Base-by-base conservation (phyloP, 35 echinoderm and acorn worm species). In the Diadema setosum region DNA sequence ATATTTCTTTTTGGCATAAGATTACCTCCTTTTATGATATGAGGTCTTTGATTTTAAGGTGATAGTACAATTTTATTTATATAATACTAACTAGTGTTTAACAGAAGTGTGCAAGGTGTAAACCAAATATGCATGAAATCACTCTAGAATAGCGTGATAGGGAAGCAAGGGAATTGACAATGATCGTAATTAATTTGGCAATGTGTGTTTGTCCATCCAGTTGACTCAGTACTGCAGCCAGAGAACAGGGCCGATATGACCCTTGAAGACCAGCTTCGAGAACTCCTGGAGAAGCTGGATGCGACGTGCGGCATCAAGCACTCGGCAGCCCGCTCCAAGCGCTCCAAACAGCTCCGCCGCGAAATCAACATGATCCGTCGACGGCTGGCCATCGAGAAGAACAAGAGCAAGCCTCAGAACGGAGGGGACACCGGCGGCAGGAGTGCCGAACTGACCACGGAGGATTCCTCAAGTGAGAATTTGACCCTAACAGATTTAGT, bases 341-440 rank as follows among this genome's bases (percentile, higher is more conserved):
- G 96, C 24, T 74, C 93, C 61, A 99, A 95, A 78, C 96, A 99
- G 70, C 92, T 99, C 16, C 76, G 83, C 15, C 75, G 90, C 29
- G 96, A 99, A 83, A 99, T 99, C 76, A 99, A 99, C 63, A 32
- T 84, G 16, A 99, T 99, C 26, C 81, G 96, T 42, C 81, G 93
- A 30, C 89, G 94, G 80, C 86, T 99, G 35, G 86, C 85, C 58
- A 80, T 84, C 45, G 92, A 99, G 61, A 96, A 86, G 57, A 30
- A 75, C 15, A 64, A 75, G 15, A 58, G 80, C 52, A 83, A 86
- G 34, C 33, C 18, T 8, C 82, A 91, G 20, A 80, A 82, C 25
- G 39, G 78, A 7, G 5, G 83, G 34, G 27, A 69, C 37, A 52
- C 40, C 43, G 42, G 58, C 32, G 39, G 42, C 36, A 23, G 65